Evolutionary conservation across 2,113 vertebrate genomes (phyloP).

Genomic region (Notarius lentiginosus): DNA sequence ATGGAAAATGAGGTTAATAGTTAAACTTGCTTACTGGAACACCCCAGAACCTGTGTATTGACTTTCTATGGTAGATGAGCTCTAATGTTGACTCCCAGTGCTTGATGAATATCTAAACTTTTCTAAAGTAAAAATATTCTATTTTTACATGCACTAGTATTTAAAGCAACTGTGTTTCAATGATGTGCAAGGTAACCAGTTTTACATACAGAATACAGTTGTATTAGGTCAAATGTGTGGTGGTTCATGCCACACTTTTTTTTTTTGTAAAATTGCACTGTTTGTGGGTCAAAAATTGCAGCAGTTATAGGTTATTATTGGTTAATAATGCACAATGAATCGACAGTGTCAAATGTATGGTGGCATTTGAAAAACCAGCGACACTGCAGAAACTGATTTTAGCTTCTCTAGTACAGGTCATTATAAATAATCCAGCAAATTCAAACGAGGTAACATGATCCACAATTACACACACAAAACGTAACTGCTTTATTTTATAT

Average conservation of each 20-base stretch:
- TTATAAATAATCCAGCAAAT: neutral
- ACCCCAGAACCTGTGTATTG: neutral
- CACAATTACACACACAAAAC: neutral
- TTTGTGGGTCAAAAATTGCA: neutral
- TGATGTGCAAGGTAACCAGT: neutral
- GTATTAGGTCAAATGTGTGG: neutral
- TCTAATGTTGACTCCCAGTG: neutral
- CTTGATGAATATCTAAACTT: neutral
- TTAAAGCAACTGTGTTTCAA: neutral
- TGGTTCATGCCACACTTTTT: neutral
- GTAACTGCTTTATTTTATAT: neutral
- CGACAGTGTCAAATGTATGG: neutral
- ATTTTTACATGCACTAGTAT: no score
- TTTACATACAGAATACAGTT: neutral
- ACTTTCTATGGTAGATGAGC: neutral
- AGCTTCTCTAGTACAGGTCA: neutral
- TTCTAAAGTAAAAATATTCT: neutral
- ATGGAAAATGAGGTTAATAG: neutral
- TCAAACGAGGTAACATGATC: neutral
- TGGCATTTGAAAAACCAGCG: no score
- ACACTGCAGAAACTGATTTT: neutral
- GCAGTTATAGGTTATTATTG: neutral
- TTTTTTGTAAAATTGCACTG: no score
- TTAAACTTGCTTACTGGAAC: neutral
- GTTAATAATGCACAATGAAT: neutral